phyloP scores from a whole-genome alignment of 2,888 invertebrate species.

The Tryphoninae sp. region DNA sequence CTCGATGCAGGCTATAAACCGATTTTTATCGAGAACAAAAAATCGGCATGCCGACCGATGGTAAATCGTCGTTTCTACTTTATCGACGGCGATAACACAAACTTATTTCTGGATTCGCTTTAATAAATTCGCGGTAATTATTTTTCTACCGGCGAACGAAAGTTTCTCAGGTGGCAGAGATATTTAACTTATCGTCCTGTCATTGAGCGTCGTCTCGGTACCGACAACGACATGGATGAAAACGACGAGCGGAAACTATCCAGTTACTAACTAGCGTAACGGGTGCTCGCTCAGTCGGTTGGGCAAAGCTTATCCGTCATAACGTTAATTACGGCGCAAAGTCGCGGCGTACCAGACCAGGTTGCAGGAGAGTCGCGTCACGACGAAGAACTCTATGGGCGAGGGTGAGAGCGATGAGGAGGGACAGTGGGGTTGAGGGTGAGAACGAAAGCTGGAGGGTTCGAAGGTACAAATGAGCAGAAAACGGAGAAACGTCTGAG shows the following conservation, averaged over 20 bases:
- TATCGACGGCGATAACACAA: neutral
- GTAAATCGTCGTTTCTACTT: neutral
- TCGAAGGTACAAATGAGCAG: slow-evolving; percentile 63
- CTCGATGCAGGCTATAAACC: too few relatives aligned
- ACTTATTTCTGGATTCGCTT: neutral
- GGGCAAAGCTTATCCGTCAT: slow-evolving; percentile 69
- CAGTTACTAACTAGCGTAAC: slow-evolving; percentile 73
- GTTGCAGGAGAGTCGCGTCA: slow-evolving; percentile 64
- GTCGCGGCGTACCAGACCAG: slow-evolving; percentile 60
- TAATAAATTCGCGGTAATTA: slow-evolving; percentile 4
- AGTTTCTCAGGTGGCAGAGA: neutral
- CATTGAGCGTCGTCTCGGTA: slow-evolving; percentile 22
- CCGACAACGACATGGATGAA: slow-evolving; percentile 54
- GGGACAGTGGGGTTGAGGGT: slow-evolving; percentile 59
- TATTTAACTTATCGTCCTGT: slow-evolving; percentile 11
- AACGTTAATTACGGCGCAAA: slow-evolving; percentile 76
- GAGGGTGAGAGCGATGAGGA: slow-evolving; percentile 62
- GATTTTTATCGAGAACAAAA: too few relatives aligned
- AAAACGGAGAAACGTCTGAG: slow-evolving; percentile 67
- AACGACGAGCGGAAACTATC: slow-evolving; percentile 71
- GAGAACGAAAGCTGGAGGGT: neutral
- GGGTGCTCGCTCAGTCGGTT: slow-evolving; percentile 59
- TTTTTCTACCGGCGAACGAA: slow-evolving; percentile 11
- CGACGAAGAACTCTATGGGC: slow-evolving; percentile 70
- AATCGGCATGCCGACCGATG: too few relatives aligned